Conservation (phyloP, 2,113 vertebrate species). For the Tachycineta bicolor region DNA sequence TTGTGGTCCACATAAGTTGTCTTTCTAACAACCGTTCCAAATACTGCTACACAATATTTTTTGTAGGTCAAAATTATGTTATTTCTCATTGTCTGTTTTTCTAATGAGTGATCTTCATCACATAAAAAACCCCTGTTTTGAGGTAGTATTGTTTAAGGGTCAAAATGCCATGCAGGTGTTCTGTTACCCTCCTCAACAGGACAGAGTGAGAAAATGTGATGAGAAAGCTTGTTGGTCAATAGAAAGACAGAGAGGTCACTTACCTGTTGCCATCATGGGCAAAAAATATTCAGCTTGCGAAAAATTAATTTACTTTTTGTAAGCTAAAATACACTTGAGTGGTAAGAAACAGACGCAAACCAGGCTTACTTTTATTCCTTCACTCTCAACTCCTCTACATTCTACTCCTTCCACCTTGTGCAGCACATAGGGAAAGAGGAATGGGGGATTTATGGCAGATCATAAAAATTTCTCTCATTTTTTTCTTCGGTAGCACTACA, state of each 20-base stretch:
- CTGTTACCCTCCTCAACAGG: neutral
- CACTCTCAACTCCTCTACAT: neutral
- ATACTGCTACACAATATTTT: neutral
- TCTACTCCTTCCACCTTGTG: accelerated
- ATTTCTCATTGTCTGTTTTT: neutral
- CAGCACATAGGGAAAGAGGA: neutral
- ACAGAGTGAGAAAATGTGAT: neutral
- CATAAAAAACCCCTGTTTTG: neutral
- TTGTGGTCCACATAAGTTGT: neutral
- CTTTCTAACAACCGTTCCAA: neutral
- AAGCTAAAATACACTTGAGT: neutral
- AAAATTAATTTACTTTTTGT: neutral
- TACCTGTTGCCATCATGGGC: neutral
- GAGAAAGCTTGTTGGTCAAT: neutral
- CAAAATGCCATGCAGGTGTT: neutral
- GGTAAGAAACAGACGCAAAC: neutral
- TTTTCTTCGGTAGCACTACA: neutral
- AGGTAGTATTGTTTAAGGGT: neutral
- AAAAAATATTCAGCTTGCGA: neutral
- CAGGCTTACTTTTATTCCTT: neutral
- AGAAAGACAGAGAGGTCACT: neutral
- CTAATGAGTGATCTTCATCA: neutral
- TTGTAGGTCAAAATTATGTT: neutral
- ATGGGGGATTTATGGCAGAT: neutral
- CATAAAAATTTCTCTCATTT: neutral